Percentiles rank a stretch among this genome's conserved stretches.
Conservation (phyloP, 2,888 invertebrate genomes). For the Acleris cristana region DNA sequence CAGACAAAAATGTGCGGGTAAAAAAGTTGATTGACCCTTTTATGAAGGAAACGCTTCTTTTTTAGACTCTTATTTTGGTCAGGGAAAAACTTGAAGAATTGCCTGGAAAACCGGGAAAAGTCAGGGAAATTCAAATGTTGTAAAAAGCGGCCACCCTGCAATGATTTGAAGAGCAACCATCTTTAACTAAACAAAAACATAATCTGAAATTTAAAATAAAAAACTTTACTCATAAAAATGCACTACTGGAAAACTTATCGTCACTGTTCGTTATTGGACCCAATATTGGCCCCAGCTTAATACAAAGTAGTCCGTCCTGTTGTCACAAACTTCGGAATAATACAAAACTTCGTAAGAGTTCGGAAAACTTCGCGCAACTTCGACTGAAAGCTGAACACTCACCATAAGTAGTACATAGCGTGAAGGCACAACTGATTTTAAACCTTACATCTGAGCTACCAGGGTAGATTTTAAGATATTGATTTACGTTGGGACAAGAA, state of each 20-base stretch:
- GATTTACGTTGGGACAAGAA: background rate
- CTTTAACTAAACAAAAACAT: too few relatives aligned
- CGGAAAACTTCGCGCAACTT: conserved; percentile 20
- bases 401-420: conserved; percentile 1
- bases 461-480: conserved; percentile 3
- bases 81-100: too few relatives aligned
- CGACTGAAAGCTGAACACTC: conserved; percentile 2
- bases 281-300: conserved; percentile 17
- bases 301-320: conserved; percentile 16
- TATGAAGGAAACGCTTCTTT: too few relatives aligned
- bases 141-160: too few relatives aligned
- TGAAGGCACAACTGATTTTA: conserved; percentile 3
- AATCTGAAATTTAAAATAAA: too few relatives aligned
- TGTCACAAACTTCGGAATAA: conserved; percentile 31
- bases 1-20: too few relatives aligned
- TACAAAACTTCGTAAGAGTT: conserved; percentile 23
- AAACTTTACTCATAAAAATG: conserved; percentile 5
- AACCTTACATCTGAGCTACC: background rate
- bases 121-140: too few relatives aligned
- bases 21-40: too few relatives aligned
- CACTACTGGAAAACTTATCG: conserved; percentile 1
- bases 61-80: too few relatives aligned
- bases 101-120: too few relatives aligned
- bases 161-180: too few relatives aligned
- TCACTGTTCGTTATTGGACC: conserved; percentile 14